Conservation (phyloP, 1,140 invertebrate species). For the Drosophila lacertosa region DNA sequence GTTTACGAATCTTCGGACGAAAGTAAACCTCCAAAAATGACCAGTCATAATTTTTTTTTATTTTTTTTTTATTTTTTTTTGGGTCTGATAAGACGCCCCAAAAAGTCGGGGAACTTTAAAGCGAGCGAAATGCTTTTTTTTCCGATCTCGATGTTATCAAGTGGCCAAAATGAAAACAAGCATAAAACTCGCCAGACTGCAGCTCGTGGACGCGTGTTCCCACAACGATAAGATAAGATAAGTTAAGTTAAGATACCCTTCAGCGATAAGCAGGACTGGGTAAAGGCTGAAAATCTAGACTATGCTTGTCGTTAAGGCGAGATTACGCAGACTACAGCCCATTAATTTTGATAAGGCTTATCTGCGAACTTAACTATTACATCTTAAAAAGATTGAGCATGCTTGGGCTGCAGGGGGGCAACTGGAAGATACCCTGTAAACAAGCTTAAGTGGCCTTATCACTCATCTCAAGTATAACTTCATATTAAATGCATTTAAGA, state of each 20-base stretch:
- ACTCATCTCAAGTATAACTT: no score
- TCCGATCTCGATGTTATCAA: not conserved
- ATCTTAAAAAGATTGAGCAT: no score
- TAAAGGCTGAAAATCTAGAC: not conserved
- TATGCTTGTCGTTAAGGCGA: not conserved
- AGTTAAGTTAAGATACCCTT: not conserved
- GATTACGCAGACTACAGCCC: no score
- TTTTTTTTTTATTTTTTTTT: not conserved
- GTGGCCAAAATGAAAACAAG: not conserved
- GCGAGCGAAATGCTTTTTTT: not conserved
- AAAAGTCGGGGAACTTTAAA: conserved; percentile 17
- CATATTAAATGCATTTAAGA: no score
- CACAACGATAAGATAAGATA: conserved; percentile 9
- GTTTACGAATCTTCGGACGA: conserved; percentile 42
- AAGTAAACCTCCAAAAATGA: conserved; percentile 27
- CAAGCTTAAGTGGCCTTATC: no score
- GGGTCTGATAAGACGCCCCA: conserved; percentile 24
- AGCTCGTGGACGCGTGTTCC: not conserved
- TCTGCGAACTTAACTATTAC: no score
- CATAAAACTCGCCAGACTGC: conserved; percentile 2
- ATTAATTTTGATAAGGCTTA: no score
- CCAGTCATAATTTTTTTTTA: conserved; percentile 11
- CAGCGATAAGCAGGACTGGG: not conserved
- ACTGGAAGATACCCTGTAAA: no score
- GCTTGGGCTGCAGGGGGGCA: no score